Percentiles rank a stretch among this genome's conserved stretches.
Conservation (phyloP, 2,888 invertebrate species). For the Acleris sparsana region DNA sequence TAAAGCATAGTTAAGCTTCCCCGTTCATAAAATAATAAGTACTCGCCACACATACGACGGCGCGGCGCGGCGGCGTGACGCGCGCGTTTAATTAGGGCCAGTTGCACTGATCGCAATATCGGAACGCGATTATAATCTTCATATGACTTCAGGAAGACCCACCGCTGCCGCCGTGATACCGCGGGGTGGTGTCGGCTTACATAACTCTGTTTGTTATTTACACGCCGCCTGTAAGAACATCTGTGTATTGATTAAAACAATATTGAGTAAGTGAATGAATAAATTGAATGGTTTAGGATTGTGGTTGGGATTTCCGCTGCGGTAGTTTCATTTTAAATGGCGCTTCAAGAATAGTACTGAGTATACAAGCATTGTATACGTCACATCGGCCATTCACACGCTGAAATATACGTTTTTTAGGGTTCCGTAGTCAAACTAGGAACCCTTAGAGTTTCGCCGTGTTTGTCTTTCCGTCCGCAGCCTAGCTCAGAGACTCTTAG, state of each 20-base stretch:
- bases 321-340: no score
- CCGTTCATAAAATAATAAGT: no score
- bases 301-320: constrained; percentile 18
- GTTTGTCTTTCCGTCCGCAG: no score
- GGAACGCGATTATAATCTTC: constrained; percentile 83
- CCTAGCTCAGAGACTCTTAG: no score
- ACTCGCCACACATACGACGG: neutral
- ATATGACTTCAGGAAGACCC: constrained; percentile 82
- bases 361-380: no score
- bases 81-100: constrained; percentile 76
- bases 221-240: constrained; percentile 41
- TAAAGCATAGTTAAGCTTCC: no score
- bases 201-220: constrained; percentile 65
- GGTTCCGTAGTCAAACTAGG: no score
- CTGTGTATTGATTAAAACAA: constrained; percentile 45
- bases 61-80: constrained; percentile 7
- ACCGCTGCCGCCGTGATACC: constrained; percentile 70
- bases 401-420: no score
- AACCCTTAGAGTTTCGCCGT: no score
- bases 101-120: constrained; percentile 80
- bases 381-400: no score
- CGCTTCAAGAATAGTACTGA: no score
- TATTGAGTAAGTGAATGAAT: constrained; percentile 31
- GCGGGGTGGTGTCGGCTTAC: constrained; percentile 72
- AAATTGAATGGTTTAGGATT: constrained; percentile 23